These are phyloP conservation scores for Scartelaos histophorus DNA, from an alignment of 2,113 vertebrate species.

Conservation along the genomic window DNA sequence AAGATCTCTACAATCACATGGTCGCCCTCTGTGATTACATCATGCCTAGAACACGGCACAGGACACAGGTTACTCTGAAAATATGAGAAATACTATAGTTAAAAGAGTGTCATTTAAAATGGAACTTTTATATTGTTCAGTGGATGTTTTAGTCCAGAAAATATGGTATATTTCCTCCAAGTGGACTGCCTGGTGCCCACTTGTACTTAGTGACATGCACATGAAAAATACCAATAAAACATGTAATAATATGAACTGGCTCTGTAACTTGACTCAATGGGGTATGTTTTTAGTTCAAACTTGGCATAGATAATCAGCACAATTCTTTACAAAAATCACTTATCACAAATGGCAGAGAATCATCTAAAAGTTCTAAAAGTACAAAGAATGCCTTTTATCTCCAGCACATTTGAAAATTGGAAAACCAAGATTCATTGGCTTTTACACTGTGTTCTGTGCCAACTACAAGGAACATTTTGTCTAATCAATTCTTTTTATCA, in stretches of 20 bases:
- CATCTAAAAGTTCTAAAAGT: background rate
- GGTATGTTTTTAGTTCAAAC: background rate
- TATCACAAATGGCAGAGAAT: background rate
- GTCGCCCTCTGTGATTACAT: background rate
- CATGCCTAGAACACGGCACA: no score
- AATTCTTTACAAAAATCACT: background rate
- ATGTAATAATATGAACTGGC: background rate
- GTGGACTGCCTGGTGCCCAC: no score
- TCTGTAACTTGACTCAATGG: background rate
- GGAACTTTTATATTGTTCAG: no score
- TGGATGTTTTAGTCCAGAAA: no score
- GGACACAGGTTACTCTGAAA: no score
- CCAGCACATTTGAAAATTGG: background rate
- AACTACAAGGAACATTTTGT: background rate
- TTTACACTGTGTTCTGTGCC: background rate
- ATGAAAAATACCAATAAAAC: no score
- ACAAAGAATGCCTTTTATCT: background rate
- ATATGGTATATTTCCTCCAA: no score
- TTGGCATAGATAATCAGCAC: background rate
- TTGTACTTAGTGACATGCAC: no score
- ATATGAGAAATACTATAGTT: no score
- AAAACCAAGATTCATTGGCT: background rate
- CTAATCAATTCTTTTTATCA: background rate
- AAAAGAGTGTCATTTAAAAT: no score
- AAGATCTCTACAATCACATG: conserved; percentile 27